A percentile compares a stretch with the other conserved stretches of the same genome.
Evolutionary conservation across 64 coral and sea anemone genomes (phyloP).

Genomic region (Pocillopora verrucosa): DNA sequence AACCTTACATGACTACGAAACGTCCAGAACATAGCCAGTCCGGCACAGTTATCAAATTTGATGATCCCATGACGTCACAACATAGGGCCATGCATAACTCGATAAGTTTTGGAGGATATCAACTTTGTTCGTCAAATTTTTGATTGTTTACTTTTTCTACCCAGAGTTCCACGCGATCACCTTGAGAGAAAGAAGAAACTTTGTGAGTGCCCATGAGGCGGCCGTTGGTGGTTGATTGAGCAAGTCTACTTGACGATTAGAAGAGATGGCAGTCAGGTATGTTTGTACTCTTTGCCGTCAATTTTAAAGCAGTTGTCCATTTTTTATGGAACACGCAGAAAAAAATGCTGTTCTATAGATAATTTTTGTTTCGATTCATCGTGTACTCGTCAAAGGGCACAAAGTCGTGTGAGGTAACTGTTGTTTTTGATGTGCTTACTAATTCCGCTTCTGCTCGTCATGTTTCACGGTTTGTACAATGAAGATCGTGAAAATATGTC

Average conservation of each 20-base stretch:
- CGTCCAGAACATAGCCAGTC: background rate
- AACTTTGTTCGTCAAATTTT: background rate
- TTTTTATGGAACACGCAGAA: background rate
- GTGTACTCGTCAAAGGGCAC: background rate
- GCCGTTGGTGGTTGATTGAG: too few species aligned
- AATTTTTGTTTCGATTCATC: too few species aligned
- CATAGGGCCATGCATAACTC: conserved; percentile 1
- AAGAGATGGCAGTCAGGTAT: too few species aligned
- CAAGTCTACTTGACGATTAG: too few species aligned
- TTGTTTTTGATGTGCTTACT: too few species aligned
- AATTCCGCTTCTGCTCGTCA: background rate
- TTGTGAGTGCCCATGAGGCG: too few species aligned
- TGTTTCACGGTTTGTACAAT: too few species aligned
- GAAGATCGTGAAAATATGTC: too few species aligned
- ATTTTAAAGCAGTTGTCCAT: too few species aligned
- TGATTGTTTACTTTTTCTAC: background rate
- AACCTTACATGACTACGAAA: too few species aligned
- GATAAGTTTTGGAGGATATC: background rate
- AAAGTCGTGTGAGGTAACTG: background rate
- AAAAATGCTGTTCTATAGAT: background rate
- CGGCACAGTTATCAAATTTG: conserved; percentile 7
- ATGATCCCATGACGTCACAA: conserved; percentile 7
- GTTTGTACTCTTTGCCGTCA: too few species aligned
- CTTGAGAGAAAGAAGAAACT: background rate
- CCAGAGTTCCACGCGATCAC: background rate